Evolutionary conservation across 2,797 vertebrate genomes (phyloP), one percentile per base, ranked within the genome.

Genomic region (Podargus strigoides): DNA sequence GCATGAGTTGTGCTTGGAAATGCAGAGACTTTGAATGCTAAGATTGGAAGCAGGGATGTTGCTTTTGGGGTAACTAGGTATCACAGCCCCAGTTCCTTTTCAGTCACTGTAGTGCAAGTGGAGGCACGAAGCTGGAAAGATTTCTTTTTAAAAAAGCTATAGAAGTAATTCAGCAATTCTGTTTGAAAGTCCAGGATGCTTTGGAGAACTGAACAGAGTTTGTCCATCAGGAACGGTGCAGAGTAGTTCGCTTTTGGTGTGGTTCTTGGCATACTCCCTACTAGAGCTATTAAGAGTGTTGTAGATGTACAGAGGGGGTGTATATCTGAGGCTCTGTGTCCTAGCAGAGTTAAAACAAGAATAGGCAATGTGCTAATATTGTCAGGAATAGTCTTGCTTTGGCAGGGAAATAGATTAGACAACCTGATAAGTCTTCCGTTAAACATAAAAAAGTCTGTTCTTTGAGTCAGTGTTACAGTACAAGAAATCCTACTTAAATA

Each of bases 381-480:
- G 89, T 87, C 87, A 78, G 87, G 90, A 97, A 90, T 78, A 89
- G 88, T 95, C 90, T 95, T 91, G 94, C 91, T 95, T 94, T 96
- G 95, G 85, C 69, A 50, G 81, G 56, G 84, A 78, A 67, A 47
- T 39, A 94, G 92, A 94, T 86, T 56, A 93, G 87, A 82, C 70
- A 90, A 30, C 69, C 52, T 59, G 92, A 92, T 94, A 94, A 92
- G n/a, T 88, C 58, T 53, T 73, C 17, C n/a, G 59, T 63, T 23
- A 4, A 37, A 55, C 36, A 78, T 76, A 63, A 39, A 56, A 15
- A 32, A 10, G 7, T 32, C 50, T 92, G 2, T 72, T 85, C 62
- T 89, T 93, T 76, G 74, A 87, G 56, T 77, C 77, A 59, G 8
- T 41, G 52, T 70, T 92, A 75, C 55, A 63, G n/a, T 68, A 77